Percentiles rank a stretch among this genome's conserved stretches.
Conservation (phyloP, 2,888 invertebrate species). For the Microchrysa polita region DNA sequence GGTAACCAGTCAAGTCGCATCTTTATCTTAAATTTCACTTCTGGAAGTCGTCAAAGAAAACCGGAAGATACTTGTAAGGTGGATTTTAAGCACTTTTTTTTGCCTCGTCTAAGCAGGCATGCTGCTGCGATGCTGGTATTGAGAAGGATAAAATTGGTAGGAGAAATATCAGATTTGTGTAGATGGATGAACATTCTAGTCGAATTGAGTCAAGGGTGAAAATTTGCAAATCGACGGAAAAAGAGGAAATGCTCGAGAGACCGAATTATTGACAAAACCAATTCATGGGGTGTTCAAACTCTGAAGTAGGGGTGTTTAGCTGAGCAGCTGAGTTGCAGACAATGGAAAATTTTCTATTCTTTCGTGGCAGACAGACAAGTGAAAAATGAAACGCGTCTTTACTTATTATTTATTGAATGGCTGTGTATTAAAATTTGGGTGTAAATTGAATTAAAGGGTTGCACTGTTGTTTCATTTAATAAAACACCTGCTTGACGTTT, state of each 20-base stretch:
- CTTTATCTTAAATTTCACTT: background rate
- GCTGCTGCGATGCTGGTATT: background rate
- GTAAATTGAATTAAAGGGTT: too few species aligned
- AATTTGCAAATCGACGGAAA: constrained; percentile 28
- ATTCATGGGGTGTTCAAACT: background rate
- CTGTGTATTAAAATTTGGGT: too few species aligned
- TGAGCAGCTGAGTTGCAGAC: background rate
- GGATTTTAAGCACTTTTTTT: constrained; percentile 17
- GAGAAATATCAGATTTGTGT: background rate
- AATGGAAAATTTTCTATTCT: background rate
- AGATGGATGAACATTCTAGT: background rate
- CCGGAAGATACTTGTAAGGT: constrained; percentile 10
- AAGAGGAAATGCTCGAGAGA: constrained; percentile 2
- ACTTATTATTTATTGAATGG: too few species aligned
- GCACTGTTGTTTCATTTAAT: too few species aligned
- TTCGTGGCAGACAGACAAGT: too few species aligned
- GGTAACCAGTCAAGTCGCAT: background rate
- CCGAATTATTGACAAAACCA: constrained; percentile 29
- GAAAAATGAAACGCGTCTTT: too few species aligned
- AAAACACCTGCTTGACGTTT: too few species aligned
- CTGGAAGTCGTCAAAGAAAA: background rate
- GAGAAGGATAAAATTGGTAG: constrained; percentile 3
- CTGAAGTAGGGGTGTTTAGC: background rate
- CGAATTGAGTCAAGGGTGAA: constrained; percentile 17
- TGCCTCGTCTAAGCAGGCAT: constrained; percentile 10